Base-by-base conservation (phyloP, 1,140 invertebrate species). In the Halesus radiatus region DNA sequence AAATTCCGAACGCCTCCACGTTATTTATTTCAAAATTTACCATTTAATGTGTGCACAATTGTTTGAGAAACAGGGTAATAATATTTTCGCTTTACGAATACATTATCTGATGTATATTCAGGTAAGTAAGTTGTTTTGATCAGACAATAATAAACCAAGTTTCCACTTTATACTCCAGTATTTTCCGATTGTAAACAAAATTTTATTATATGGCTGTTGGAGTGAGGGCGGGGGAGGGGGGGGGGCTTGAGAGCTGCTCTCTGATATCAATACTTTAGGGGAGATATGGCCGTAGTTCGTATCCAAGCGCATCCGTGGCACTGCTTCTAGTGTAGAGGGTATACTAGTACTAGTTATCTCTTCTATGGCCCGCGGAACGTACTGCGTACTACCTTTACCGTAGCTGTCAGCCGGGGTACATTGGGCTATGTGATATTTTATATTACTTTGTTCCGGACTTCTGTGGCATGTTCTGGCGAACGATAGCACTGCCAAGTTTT, bases 401-500 rank as follows among this genome's bases (percentile, higher is more conserved):
- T 45, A 45, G 37, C 37, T 45, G 10, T 45, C 37, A 45, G 18
- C 20, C 54, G n/a, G 3, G 1, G 22, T 23, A 53, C 73, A 29
- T 16, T n/a, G 50, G 23, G 23, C 73, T 52, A 52, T 32, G 16
- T 16, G 29, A 37, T 75, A 75, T 75, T 56, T 75, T 75, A 75
- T 75, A 56, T 75, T 75, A 22, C 73, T 23, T 29, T 75, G 73
- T 58, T 53, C 16, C 16, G 50, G 45, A 50, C 29, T 66, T 29
- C 32, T 20, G 18, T 5, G 54, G 52, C 56, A n/a, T 32, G 22
- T 76, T 18, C 58, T 50, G 15, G 18, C 18, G 32, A 60, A 50
- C 77, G 54, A 68, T 37, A 22, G 23, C 72, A 16, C 56, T 82
- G 81, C 81, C 81, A 80, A 82, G 81, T 82, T 82, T 80, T 58